Evolutionary conservation across 2,888 invertebrate genomes (phyloP).

Genomic region (Flabesymbios commensalis): DNA sequence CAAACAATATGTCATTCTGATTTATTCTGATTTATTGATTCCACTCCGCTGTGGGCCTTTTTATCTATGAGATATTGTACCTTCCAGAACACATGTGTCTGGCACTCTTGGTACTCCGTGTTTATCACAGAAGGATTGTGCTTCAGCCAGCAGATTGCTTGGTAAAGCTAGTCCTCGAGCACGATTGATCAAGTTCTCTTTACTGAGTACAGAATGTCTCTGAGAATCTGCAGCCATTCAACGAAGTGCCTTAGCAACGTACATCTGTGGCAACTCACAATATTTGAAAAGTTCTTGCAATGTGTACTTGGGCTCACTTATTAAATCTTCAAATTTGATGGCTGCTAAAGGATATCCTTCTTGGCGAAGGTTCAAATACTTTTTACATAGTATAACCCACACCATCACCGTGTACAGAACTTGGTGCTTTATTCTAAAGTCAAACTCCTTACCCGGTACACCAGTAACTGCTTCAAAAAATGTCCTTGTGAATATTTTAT

Average conservation of each 20-base stretch:
- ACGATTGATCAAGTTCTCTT: slow-evolving; percentile 1
- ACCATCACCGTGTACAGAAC: no score
- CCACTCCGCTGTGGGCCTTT: no score
- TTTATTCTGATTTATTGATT: no score
- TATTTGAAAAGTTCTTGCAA: slow-evolving; percentile 6
- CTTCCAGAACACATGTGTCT: slow-evolving; percentile 1
- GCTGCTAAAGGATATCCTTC: no score
- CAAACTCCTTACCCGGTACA: no score
- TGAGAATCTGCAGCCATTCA: slow-evolving; percentile 22
- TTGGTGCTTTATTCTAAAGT: no score
- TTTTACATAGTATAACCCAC: no score
- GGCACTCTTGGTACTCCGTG: slow-evolving; percentile 6
- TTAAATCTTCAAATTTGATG: slow-evolving; percentile 6
- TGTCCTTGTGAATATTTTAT: no score
- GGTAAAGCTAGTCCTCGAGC: not conserved
- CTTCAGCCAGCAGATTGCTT: slow-evolving; percentile 7
- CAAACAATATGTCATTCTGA: no score
- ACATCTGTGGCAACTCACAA: slow-evolving; percentile 10
- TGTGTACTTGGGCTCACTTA: not conserved
- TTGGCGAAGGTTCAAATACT: no score
- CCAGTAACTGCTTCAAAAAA: no score
- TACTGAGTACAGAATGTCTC: slow-evolving; percentile 8
- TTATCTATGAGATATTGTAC: no score
- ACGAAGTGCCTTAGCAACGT: slow-evolving; percentile 1
- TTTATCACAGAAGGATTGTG: slow-evolving; percentile 2